Percentiles rank a stretch among this genome's conserved stretches.
phyloP scores from a whole-genome alignment of 2,888 invertebrate species.

The Tachystola acroxantha region DNA sequence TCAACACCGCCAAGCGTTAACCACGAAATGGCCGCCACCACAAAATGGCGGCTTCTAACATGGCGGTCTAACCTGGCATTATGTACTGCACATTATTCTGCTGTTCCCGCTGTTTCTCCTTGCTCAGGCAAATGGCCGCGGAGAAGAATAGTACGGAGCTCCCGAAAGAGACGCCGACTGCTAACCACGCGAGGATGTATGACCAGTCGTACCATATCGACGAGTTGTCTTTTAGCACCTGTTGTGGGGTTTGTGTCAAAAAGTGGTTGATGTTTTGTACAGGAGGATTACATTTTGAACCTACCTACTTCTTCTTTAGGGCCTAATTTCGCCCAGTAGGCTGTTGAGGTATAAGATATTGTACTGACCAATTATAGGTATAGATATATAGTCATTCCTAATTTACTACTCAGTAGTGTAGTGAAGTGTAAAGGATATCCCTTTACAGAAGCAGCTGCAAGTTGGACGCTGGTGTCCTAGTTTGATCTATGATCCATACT shows the following conservation, averaged over 20 bases:
- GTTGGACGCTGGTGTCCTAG: too few species aligned
- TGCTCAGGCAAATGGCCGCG: constrained; percentile 86
- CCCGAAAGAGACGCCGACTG: constrained; percentile 86
- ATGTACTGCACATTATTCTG: constrained; percentile 91
- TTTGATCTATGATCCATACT: too few species aligned
- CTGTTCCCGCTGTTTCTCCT: constrained; percentile 85
- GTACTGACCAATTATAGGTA: too few species aligned
- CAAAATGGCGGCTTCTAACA: constrained; percentile 43
- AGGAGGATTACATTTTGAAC: too few species aligned
- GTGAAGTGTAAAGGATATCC: too few species aligned
- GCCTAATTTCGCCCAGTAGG: too few species aligned
- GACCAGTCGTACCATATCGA: constrained; percentile 90
- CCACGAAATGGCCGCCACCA: constrained; percentile 27
- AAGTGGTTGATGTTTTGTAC: constrained; percentile 1
- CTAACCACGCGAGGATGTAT: constrained; percentile 90
- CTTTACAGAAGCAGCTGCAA: too few species aligned
- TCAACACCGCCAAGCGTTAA: constrained; percentile 67
- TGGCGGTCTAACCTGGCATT: constrained; percentile 87
- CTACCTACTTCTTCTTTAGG: too few species aligned
- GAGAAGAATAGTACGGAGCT: constrained; percentile 88
- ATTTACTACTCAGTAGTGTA: too few species aligned
- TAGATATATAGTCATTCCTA: too few species aligned
- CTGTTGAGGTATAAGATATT: too few species aligned
- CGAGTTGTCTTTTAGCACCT: constrained; percentile 86
- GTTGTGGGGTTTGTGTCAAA: constrained; percentile 29